A percentile compares a stretch with the other conserved stretches of the same genome.
Conservation (phyloP, 2,113 vertebrate genomes). For the Hemichromis elongatus region DNA sequence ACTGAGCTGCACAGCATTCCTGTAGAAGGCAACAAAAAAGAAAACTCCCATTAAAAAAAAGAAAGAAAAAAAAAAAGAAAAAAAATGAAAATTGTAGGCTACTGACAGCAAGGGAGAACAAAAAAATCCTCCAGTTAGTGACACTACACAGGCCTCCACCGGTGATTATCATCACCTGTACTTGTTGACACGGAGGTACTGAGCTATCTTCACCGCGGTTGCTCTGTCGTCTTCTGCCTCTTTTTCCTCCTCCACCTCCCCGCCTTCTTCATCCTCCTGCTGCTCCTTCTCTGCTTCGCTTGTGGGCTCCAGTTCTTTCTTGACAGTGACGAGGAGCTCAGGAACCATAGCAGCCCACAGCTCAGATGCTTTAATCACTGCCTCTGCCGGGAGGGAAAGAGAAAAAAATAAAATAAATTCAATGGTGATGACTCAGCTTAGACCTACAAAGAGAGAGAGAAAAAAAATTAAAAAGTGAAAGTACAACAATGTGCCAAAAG, state of each 20-base stretch:
- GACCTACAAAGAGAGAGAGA: not conserved
- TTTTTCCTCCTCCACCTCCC: conserved; percentile 10
- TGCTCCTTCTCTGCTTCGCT: conserved; percentile 53
- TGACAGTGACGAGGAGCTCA: conserved; percentile 78
- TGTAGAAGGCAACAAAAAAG: conserved; percentile 40
- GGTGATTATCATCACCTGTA: conserved; percentile 79
- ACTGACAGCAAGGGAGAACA: not conserved
- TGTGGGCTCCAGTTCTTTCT: conserved; percentile 64
- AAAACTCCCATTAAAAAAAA: not conserved
- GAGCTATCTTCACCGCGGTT: conserved; percentile 72
- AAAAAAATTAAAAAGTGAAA: not conserved
- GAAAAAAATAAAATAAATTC: not conserved
- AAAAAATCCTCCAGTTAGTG: not conserved
- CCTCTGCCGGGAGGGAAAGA: conserved; percentile 42
- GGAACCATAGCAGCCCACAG: conserved; percentile 94
- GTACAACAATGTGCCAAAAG: not conserved
- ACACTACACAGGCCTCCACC: not conserved
- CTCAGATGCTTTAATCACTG: conserved; percentile 78
- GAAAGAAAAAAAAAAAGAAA: not conserved
- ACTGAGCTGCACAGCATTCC: conserved; percentile 80
- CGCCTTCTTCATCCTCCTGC: conserved; percentile 10
- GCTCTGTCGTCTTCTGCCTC: conserved; percentile 63
- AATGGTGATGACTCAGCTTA: not conserved
- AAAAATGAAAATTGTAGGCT: not conserved
- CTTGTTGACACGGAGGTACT: conserved; percentile 81